Conservation (phyloP, 1,140 invertebrate genomes). For the Drosophila parvula region DNA sequence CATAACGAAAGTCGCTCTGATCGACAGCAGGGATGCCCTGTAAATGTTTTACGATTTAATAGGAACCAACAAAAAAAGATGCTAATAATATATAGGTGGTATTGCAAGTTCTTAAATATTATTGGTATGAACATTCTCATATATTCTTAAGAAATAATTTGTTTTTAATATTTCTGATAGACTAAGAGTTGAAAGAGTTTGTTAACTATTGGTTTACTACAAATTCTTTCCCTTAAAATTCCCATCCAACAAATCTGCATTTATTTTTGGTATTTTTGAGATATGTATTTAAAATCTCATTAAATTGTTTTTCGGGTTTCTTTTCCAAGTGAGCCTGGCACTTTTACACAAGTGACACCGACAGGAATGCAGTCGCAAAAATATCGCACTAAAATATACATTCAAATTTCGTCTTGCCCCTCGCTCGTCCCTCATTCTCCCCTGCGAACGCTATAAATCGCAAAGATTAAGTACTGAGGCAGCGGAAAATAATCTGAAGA, state of each 20-base stretch:
- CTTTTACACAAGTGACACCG: slow-evolving; percentile 51
- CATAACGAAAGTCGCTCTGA: background rate
- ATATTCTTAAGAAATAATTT: background rate
- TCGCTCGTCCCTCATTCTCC: slow-evolving; percentile 4
- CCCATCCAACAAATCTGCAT: background rate
- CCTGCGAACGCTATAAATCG: slow-evolving; percentile 64
- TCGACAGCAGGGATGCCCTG: background rate
- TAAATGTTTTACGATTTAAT: background rate
- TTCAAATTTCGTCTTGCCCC: background rate
- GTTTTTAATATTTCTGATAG: background rate
- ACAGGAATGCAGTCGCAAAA: slow-evolving; percentile 66
- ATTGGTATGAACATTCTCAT: too few relatives aligned
- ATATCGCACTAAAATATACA: slow-evolving; percentile 44
- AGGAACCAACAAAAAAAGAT: background rate
- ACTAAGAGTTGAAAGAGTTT: too few relatives aligned
- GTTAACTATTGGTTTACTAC: too few relatives aligned
- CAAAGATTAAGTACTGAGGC: slow-evolving; percentile 71
- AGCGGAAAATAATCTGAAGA: slow-evolving; percentile 13
- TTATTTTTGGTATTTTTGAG: background rate
- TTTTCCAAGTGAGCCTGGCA: slow-evolving; percentile 16
- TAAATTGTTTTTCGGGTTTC: slow-evolving; percentile 7
- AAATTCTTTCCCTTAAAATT: too few relatives aligned
- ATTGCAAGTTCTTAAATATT: background rate
- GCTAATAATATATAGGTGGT: background rate
- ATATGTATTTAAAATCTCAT: slow-evolving; percentile 4